Percentiles rank a stretch among this genome's conserved stretches.
Evolutionary conservation across 2,113 vertebrate species (phyloP).

Genomic region (Calyptommatus sinebrachiatus): DNA sequence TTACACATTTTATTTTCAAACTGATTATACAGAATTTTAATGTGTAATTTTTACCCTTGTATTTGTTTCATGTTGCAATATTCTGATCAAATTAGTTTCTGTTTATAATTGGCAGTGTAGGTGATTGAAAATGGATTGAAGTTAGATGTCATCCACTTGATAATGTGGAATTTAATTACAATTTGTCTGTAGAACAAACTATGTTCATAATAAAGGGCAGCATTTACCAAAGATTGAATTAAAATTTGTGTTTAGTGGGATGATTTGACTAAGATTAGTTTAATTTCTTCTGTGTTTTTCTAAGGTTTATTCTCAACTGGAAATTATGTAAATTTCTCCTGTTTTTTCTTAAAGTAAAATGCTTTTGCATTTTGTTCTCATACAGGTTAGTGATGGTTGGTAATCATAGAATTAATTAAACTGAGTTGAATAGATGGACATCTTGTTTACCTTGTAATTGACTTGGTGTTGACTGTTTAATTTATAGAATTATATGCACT

Average conservation of each 20-base stretch:
- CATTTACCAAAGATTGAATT: neutral
- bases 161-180: neutral
- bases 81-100: neutral
- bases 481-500: slow-evolving; percentile 42
- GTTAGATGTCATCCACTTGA: neutral
- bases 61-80: neutral
- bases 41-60: neutral
- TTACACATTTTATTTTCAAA: neutral
- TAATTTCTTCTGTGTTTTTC: neutral
- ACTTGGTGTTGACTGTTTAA: slow-evolving; percentile 41
- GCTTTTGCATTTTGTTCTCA: neutral
- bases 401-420: slow-evolving; percentile 8
- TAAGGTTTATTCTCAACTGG: neutral
- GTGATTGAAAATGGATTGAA: neutral
- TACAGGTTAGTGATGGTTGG: slow-evolving; percentile 1
- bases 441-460: slow-evolving; percentile 25
- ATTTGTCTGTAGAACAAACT: neutral
- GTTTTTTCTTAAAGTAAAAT: slow-evolving; percentile 9
- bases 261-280: neutral
- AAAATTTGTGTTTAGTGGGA: neutral
- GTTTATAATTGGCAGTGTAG: neutral
- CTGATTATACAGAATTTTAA: neutral
- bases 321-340: neutral
- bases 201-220: neutral
- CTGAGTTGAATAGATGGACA: slow-evolving; percentile 41